Conservation (phyloP, 1,140 invertebrate genomes). For the Apis florea region DNA sequence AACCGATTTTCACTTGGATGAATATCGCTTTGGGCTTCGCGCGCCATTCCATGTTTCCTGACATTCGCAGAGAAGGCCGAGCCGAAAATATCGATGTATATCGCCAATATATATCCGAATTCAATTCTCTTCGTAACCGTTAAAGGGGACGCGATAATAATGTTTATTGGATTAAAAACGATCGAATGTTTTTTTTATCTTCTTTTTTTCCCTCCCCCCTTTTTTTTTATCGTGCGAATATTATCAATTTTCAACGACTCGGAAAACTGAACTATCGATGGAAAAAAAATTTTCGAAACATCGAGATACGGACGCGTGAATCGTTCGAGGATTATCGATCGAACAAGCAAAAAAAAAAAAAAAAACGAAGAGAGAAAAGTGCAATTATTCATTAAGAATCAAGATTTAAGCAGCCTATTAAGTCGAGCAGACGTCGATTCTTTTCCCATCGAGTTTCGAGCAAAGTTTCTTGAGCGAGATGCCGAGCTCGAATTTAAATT, state of each 20-base stretch:
- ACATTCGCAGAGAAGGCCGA: conserved; percentile 1
- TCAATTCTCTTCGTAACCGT: neutral
- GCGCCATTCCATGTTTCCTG: conserved; percentile 26
- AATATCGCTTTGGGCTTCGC: conserved; percentile 37
- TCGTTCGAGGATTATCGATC: no score
- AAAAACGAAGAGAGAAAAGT: no score
- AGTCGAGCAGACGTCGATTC: neutral
- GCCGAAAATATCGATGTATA: neutral
- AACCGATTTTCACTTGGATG: conserved; percentile 52
- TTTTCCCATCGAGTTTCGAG: neutral
- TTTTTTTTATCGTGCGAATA: no score
- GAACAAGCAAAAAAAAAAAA: neutral
- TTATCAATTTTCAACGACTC: neutral
- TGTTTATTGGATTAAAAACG: neutral
- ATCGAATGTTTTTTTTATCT: no score
- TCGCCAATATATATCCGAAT: neutral
- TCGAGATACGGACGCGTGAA: no score
- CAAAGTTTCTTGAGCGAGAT: neutral
- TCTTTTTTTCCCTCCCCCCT: no score
- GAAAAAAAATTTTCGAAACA: no score
- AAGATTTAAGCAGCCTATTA: neutral
- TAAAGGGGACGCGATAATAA: neutral
- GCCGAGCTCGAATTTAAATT: neutral
- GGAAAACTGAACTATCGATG: neutral
- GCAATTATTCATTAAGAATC: no score